Base-by-base conservation (phyloP, 1,140 invertebrate species). In the Cryptotermes secundus region DNA sequence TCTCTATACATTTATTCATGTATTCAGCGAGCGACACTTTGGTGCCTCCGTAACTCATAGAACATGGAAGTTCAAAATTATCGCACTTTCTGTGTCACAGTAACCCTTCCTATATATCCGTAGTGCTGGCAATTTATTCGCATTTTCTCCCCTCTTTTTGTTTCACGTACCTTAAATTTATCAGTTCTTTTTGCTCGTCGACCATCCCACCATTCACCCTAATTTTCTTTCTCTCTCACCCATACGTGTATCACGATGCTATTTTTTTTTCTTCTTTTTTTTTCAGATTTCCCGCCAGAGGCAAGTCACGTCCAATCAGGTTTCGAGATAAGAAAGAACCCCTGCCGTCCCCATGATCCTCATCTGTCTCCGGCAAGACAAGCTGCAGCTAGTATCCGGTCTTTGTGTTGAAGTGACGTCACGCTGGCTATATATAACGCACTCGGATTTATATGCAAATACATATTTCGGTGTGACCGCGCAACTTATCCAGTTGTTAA, bases 291-390 rank as follows among this genome's bases (percentile, higher is more conserved):
- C 26, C 59, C 59, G 59, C 59, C 26, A 72, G 59, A 72, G 59
- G 59, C 26, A 72, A 72, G 59, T 72, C 59, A 72, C 59, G 59
- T 72, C 59, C 59, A 72, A 72, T 72, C 59, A 72, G n/a, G 59
- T 72, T 72, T 72, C 26, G 59, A n/a, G 59, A 72, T 72, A 72
- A 72, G 59, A 31, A 31, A 72, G 59, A 31, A 31, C n/a, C 59
- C 59, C 59, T 72, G 59, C 59, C n/a, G n/a, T n/a, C 31, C n/a
- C 59, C 59, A 72, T n/a, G 59, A 72, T 72, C 59, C 59, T 72
- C 59, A 72, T 72, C 59, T 72, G n/a, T 72, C 59, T 72, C 59
- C 59, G 59, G 10, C 26, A 72, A 72, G 59, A 72, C 59, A 72
- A 31, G 59, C n/a, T n/a, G 59, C 59, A 72, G 7, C n/a, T 16